Conservation (phyloP, 1,140 invertebrate genomes). For the Watersipora subatra region DNA sequence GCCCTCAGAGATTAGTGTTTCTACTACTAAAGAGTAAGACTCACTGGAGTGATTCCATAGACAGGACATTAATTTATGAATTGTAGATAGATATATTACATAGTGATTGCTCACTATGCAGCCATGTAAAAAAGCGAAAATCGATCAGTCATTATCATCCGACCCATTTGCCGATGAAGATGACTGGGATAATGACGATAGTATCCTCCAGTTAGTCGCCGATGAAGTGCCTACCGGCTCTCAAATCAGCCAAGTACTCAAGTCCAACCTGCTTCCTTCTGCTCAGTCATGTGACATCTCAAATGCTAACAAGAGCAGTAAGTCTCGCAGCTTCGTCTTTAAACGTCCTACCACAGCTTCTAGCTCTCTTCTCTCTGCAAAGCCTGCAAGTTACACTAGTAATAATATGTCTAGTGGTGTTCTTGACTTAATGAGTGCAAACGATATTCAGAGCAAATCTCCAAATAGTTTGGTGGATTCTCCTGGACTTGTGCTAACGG, state of each 20-base stretch:
- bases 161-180: not conserved
- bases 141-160: no score
- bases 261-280: not conserved
- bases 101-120: no score
- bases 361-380: not conserved
- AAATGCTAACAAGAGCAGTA: not conserved
- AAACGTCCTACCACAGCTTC: not conserved
- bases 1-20: not conserved
- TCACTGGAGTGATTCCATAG: no score
- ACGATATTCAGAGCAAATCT: no score
- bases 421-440: no score
- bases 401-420: no score
- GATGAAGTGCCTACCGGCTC: not conserved
- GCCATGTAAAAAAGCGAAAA: no score
- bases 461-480: no score
- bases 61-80: no score
- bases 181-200: not conserved
- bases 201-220: not conserved
- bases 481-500: no score
- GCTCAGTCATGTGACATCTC: not conserved
- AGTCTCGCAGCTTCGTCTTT: not conserved
- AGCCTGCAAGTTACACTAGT: not conserved
- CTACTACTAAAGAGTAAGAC: not conserved
- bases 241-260: not conserved
- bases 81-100: no score